phyloP scores from a whole-genome alignment of 2,888 invertebrate genomes.

The Euphydryas editha region DNA sequence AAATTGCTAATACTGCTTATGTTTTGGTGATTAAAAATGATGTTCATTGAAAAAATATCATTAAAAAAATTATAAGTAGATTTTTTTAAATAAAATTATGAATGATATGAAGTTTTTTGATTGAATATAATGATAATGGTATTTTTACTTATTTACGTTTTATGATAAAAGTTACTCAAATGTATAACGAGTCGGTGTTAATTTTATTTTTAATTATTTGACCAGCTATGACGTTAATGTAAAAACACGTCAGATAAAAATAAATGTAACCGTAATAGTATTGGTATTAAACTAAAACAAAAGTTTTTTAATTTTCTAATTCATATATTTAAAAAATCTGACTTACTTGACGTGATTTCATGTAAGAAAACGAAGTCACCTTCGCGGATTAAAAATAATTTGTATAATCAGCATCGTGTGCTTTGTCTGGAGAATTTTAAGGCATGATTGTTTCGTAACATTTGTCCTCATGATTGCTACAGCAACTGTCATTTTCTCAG shows the following conservation, averaged over 20 bases:
- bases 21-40: no score
- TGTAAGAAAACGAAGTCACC: conserved; percentile 26
- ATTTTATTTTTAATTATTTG: neutral
- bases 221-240: conserved; percentile 19
- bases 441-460: conserved; percentile 62
- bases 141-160: no score
- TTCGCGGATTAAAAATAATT: conserved; percentile 22
- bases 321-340: neutral
- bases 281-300: conserved; percentile 11
- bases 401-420: conserved; percentile 28
- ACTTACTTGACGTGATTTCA: conserved; percentile 30
- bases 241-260: conserved; percentile 13
- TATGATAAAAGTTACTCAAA: no score
- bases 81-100: no score
- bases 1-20: no score
- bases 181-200: neutral
- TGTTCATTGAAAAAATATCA: no score
- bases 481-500: conserved; percentile 29
- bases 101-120: no score
- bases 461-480: conserved; percentile 33
- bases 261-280: conserved; percentile 5
- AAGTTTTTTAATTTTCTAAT: neutral
- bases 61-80: no score
- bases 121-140: no score
- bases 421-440: conserved; percentile 32